phyloP scores from a whole-genome alignment of 53 echinoderm and acorn worm genomes.

The Echinometra lucunter region DNA sequence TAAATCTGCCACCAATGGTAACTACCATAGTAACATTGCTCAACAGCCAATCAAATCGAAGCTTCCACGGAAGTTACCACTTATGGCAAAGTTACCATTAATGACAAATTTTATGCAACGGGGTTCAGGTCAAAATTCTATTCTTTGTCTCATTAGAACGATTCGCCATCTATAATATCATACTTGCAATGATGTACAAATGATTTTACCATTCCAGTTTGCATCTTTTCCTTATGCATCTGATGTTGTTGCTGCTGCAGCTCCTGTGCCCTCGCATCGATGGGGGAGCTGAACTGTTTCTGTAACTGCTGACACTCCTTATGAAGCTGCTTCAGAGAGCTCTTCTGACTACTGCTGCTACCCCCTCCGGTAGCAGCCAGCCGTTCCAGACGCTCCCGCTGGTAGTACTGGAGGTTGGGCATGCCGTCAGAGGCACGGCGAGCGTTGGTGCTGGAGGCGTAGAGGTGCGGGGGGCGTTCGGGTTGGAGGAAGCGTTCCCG shows the following conservation, averaged over 20 bases:
- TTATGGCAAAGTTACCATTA: too few species aligned
- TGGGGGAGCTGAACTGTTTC: conserved; percentile 82
- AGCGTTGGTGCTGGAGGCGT: conserved; percentile 73
- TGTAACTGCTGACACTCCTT: conserved; percentile 92
- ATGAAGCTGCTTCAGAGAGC: conserved; percentile 96
- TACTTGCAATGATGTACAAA: not conserved
- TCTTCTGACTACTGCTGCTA: conserved; percentile 88
- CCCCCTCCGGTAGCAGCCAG: conserved; percentile 75
- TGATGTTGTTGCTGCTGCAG: conserved; percentile 88
- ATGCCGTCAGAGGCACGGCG: conserved; percentile 93
- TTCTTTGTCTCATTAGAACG: not conserved
- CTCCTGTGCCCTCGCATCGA: conserved; percentile 78
- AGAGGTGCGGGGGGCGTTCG: conserved; percentile 74
- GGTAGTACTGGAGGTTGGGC: conserved; percentile 78
- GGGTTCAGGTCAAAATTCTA: too few species aligned
- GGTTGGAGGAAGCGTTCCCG: conserved; percentile 78
- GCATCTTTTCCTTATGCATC: conserved; percentile 84
- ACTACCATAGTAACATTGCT: too few species aligned
- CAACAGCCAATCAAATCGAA: too few species aligned
- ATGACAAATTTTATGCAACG: too few species aligned
- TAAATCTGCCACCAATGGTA: too few species aligned
- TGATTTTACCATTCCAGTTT: conserved; percentile 44
- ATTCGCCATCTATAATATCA: not conserved
- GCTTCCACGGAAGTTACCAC: too few species aligned
- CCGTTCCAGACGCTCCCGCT: conserved; percentile 81